Evolutionary conservation across 2,113 vertebrate genomes (phyloP), one percentile per base, ranked within the genome.

Genomic region (Oenanthe oenanthe): DNA sequence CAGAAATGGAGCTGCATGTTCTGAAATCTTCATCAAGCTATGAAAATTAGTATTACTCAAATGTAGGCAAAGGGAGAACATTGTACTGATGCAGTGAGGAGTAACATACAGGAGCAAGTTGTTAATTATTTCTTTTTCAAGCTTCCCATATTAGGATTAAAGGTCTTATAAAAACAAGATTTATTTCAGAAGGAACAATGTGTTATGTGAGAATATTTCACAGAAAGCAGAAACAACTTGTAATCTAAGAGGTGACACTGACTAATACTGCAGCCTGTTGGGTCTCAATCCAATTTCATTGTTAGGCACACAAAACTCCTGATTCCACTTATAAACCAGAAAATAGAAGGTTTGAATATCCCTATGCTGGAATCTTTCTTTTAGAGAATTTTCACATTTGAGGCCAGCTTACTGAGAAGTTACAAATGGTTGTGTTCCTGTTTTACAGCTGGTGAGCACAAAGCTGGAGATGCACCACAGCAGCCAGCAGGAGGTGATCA

Each of bases 371-470:
- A 60, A 86, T 22, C 12, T 48, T 80, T n/a, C 11, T 34, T 89
- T 56, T 85, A 60, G 31, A 81, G 19, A 56, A 53, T 87, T 60
- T 43, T 32, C 29, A 17, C 12, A 18, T 70, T 62, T 68, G 42
- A 4, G 47, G 36, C 25, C 28, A 57, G 6, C 76, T 76, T 84
- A 51, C 42, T 58, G 47, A 65, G 26, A 82, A 62, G 40, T 75
- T 68, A 80, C 70, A 87, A n/a, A 31, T 87, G 3, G 29, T 57
- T 80, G 88, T 86, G 18, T 60, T 89, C 22, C 78, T 97, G 42
- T 94, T 92, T 97, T 97, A 17, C 88, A 98, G 97, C 86, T 78
- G 72, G 54, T 13, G 87, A 88, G 7, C 95, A 91, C 17, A 94
- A 88, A 89, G 88, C 54, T 77, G 97, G 88, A 89, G 96, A 97